These are phyloP conservation scores for Hylaeus volcanicus DNA, from an alignment of 1,140 invertebrate species.

Conservation along the genomic window DNA sequence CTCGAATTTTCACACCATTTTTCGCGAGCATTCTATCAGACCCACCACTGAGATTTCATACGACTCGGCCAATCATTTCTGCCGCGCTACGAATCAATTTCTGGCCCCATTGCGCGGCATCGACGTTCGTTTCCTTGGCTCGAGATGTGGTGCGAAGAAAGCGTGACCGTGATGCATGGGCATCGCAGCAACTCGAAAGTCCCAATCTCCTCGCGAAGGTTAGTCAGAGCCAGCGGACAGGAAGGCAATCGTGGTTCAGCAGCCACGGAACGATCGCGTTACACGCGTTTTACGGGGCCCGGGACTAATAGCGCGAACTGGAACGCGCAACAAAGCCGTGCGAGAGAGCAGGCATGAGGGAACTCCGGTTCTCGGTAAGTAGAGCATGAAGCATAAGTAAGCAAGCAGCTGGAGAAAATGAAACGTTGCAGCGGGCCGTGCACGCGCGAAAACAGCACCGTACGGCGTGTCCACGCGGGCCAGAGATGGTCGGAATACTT, in stretches of 20 bases:
- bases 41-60: too few relatives aligned
- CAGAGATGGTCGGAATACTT: too few relatives aligned
- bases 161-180: conserved; percentile 1
- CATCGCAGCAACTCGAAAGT: conserved; percentile 5
- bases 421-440: conserved; percentile 27
- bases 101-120: too few relatives aligned
- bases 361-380: conserved; percentile 75
- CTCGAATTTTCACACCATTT: too few relatives aligned
- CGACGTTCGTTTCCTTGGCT: not conserved
- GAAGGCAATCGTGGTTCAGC: conserved; percentile 14
- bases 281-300: conserved; percentile 15
- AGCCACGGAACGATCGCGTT: conserved; percentile 39
- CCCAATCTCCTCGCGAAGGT: not conserved
- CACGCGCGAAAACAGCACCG: conserved; percentile 18
- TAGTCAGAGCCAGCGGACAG: not conserved
- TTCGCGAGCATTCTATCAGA: too few relatives aligned
- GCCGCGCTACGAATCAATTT: too few relatives aligned
- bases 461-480: too few relatives aligned
- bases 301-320: conserved; percentile 53
- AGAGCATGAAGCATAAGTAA: conserved; percentile 75
- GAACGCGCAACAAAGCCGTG: conserved; percentile 60
- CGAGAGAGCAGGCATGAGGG: conserved; percentile 50
- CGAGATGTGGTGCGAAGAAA: not conserved
- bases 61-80: too few relatives aligned
- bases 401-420: conserved; percentile 37